Evolutionary conservation across 2,797 vertebrate species (phyloP), one percentile per base, ranked within the genome.

Genomic region (Sebastiscus albofasciatus): DNA sequence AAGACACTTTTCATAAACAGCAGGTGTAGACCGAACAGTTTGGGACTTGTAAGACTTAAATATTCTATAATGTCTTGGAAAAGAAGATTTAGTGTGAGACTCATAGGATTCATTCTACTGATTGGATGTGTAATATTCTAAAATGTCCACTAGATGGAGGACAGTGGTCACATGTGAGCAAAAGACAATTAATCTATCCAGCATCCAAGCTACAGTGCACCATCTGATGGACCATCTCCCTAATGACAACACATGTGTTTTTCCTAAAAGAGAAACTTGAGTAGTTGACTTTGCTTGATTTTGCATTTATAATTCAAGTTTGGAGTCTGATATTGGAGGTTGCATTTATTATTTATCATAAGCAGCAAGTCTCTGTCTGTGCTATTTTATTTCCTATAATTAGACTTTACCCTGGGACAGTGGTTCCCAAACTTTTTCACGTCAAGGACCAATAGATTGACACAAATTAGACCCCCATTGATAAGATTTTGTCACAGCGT

Each of bases 71-170:
- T 73, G 42, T 73, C 29, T 7, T 11, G 16, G 46, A 22, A 64
- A 20, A 34, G 3, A 3, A 62, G 1, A n/a, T 46, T 16, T n/a
- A 14, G 26, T 16, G 14, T 3, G 6, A 42, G 22, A 56, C 49
- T 20, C 3, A 46, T 8, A 18, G 4, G 27, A 33, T 24, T 12
- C 9, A 11, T 24, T 42, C 54, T n/a, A 7, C 11, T n/a, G 6
- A 22, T 22, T 27, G 20, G 13, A 46, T 55, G 1, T 67, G 72
- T 39, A 20, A 42, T 75, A 5, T 33, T 72, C 1, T 11, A 26
- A 59, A 62, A 52, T 54, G 52, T 67, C 83, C 83, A 80, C 60
- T 72, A 80, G 88, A 78, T 80, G 80, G 31, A 0, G 56, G 14
- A 54, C 46, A 64, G 18, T 27, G 2, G 20, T 6, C 33, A 59